phyloP scores from a whole-genome alignment of 1,140 invertebrate species.

The Drosophila equinoxialis region DNA sequence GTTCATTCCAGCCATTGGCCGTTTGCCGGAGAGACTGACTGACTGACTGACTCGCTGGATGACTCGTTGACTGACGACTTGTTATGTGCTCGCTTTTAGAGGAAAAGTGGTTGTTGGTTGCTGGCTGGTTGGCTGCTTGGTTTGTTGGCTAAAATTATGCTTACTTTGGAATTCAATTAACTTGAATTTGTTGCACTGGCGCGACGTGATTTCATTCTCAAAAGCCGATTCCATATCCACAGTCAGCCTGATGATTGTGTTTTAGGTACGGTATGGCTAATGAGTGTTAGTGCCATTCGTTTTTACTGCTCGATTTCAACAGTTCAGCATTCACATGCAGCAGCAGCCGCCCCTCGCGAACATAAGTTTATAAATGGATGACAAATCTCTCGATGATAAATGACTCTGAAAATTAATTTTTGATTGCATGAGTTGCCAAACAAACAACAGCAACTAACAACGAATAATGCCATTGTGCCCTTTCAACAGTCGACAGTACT shows the following conservation, averaged over 20 bases:
- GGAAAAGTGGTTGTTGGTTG: conserved; percentile 36
- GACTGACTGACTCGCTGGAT: conserved; percentile 38
- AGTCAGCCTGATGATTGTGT: conserved; percentile 49
- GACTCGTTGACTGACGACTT: conserved; percentile 36
- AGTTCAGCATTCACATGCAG: conserved; percentile 15
- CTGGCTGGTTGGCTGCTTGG: conserved; percentile 31
- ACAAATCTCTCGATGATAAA: conserved; percentile 17
- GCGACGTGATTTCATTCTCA: conserved; percentile 77
- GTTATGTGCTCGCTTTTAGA: conserved; percentile 63
- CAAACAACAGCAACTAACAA: neutral
- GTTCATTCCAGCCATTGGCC: conserved; percentile 25
- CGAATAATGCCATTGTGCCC: neutral
- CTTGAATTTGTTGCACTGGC: conserved; percentile 81
- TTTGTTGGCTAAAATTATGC: conserved; percentile 70
- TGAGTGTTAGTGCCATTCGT: conserved; percentile 55
- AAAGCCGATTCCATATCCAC: conserved; percentile 55
- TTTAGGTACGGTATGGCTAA: conserved; percentile 66
- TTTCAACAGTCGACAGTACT: neutral
- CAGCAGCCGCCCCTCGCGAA: neutral
- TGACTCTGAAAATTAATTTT: conserved; percentile 16
- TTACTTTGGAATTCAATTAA: conserved; percentile 81
- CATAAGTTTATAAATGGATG: conserved; percentile 18
- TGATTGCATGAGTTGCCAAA: conserved; percentile 11
- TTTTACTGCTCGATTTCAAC: conserved; percentile 24
- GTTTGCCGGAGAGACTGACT: conserved; percentile 26